These are phyloP conservation scores for Anthopleura xanthogrammica DNA, from an alignment of 92 coral and sea anemone species.

Conservation along the genomic window DNA sequence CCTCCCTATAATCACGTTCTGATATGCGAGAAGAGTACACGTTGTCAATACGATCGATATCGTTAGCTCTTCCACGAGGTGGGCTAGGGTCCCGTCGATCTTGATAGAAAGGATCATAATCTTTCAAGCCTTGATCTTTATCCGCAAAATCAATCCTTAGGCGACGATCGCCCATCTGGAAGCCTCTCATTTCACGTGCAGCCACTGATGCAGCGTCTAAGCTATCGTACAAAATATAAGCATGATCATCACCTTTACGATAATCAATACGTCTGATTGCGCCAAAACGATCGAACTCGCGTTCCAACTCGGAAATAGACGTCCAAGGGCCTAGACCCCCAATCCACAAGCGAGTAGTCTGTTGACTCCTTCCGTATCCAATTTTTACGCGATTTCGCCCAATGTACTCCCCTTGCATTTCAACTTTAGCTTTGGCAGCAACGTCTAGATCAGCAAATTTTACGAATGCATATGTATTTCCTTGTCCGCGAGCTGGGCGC, in stretches of 20 bases:
- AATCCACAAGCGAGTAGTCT: slow-evolving; percentile 98
- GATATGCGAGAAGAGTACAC: slow-evolving; percentile 54
- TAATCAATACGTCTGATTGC: slow-evolving; percentile 98
- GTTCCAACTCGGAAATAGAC: slow-evolving; percentile 86
- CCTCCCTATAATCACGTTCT: slow-evolving; percentile 78
- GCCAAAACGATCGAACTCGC: slow-evolving; percentile 99
- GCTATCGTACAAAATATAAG: slow-evolving; percentile 97
- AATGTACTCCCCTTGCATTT: slow-evolving; percentile 92
- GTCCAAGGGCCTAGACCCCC: slow-evolving; percentile 99
- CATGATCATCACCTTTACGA: slow-evolving; percentile 97
- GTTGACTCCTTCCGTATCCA: slow-evolving; percentile 99
- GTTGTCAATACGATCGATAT: slow-evolving; percentile 63
- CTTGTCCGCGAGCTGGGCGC: slow-evolving; percentile 99
- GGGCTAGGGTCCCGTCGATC: slow-evolving; percentile 72
- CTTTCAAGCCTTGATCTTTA: slow-evolving; percentile 93
- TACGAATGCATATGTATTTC: slow-evolving; percentile 98
- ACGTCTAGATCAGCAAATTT: slow-evolving; percentile 99
- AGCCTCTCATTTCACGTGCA: slow-evolving; percentile 99
- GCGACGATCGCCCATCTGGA: slow-evolving; percentile 93
- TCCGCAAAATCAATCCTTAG: slow-evolving; percentile 98
- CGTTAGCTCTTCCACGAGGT: slow-evolving; percentile 70
- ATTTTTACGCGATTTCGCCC: slow-evolving; percentile 98
- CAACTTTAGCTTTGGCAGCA: slow-evolving; percentile 91
- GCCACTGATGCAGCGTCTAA: slow-evolving; percentile 99
- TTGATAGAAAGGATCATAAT: slow-evolving; percentile 66